Percentiles rank a stretch among this genome's conserved stretches.
Conservation (phyloP, 2,888 invertebrate genomes). For the Auanema sp. region DNA sequence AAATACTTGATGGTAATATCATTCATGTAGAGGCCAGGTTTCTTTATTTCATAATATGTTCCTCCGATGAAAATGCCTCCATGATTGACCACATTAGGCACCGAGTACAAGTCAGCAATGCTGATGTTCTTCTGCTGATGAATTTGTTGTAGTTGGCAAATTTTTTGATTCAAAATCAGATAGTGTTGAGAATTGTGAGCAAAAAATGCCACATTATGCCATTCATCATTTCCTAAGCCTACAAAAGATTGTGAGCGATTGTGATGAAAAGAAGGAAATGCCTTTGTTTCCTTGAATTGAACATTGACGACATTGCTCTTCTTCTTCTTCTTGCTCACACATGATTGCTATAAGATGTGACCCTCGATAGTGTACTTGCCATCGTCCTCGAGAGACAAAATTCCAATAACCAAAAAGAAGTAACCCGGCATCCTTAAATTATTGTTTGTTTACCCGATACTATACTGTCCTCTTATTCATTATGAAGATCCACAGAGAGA, state of each 20-base stretch:
- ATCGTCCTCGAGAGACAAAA: slow-evolving; percentile 30
- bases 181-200: slow-evolving; percentile 24
- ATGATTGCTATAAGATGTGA: slow-evolving; percentile 30
- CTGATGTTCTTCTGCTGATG: slow-evolving; percentile 17
- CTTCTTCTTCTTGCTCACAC: slow-evolving; percentile 24
- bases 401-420: slow-evolving; percentile 42
- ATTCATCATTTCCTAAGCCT: slow-evolving; percentile 36
- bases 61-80: slow-evolving; percentile 40
- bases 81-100: slow-evolving; percentile 30
- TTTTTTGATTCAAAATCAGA: slow-evolving; percentile 24
- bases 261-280: not conserved
- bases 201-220: slow-evolving; percentile 36
- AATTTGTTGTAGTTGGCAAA: slow-evolving; percentile 23
- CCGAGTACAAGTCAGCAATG: slow-evolving; percentile 31
- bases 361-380: slow-evolving; percentile 24
- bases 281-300: not conserved
- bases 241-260: not conserved
- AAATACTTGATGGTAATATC: slow-evolving; percentile 43
- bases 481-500: not conserved
- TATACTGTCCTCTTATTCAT: too few relatives aligned
- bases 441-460: not conserved
- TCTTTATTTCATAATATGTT: slow-evolving; percentile 41
- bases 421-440: slow-evolving; percentile 30
- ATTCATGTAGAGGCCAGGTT: slow-evolving; percentile 32
- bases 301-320: slow-evolving; percentile 10